Percentiles rank a stretch among this genome's conserved stretches.
These are phyloP conservation scores for Strigops habroptila DNA, from an alignment of 2,113 vertebrate genomes.

Conservation along the genomic window DNA sequence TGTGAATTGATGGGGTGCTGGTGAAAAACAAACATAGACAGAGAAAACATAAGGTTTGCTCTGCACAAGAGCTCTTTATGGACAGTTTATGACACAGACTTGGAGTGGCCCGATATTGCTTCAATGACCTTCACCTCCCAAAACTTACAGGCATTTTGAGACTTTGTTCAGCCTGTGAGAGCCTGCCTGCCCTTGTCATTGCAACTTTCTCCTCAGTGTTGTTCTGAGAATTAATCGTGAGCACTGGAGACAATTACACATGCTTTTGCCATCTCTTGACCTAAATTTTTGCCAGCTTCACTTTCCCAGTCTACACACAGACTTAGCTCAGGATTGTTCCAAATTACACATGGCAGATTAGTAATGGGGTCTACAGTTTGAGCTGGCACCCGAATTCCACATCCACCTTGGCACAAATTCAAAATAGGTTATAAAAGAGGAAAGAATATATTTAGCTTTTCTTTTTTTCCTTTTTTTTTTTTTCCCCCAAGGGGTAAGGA, in stretches of 20 bases:
- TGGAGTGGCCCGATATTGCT: conserved; percentile 50
- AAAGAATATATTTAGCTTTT: neutral
- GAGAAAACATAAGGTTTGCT: conserved; percentile 68
- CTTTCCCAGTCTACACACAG: neutral
- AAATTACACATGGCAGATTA: neutral
- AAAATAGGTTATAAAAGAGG: neutral
- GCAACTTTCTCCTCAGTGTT: neutral
- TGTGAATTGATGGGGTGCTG: conserved; percentile 69
- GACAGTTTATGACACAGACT: conserved; percentile 71
- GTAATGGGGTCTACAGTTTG: neutral
- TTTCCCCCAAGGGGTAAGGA: neutral
- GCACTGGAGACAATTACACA: conserved; percentile 41
- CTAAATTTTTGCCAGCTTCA: neutral
- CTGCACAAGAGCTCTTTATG: conserved; percentile 71
- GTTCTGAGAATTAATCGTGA: conserved; percentile 2
- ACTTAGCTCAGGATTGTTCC: neutral
- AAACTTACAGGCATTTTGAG: conserved; percentile 57
- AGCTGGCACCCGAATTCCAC: neutral
- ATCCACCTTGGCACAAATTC: neutral
- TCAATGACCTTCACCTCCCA: conserved; percentile 55
- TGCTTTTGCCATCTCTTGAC: conserved; percentile 18
- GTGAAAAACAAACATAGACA: conserved; percentile 66
- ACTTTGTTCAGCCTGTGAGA: conserved; percentile 37
- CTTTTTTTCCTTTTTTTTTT: rapidly evolving
- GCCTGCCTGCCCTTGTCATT: conserved; percentile 30